Evolutionary conservation across 2,888 invertebrate species (phyloP).

Genomic region (Troides helena): DNA sequence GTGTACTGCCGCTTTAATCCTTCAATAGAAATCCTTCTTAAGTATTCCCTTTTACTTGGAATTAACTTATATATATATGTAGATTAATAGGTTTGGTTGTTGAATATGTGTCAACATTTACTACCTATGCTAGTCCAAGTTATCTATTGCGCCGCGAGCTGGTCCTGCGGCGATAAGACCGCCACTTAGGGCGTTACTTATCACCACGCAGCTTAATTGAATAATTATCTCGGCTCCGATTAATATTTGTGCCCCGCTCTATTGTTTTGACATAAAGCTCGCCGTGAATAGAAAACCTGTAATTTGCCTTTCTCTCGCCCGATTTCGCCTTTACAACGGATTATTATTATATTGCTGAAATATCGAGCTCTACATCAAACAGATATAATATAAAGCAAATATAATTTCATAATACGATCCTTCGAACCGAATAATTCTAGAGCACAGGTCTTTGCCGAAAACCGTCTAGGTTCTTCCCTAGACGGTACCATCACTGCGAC

Average conservation of each 20-base stretch:
- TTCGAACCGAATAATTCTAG: not conserved
- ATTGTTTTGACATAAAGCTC: conserved; percentile 12
- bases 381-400: not conserved
- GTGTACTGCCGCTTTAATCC: no score
- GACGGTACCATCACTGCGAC: no score
- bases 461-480: no score
- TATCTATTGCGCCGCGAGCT: conserved; percentile 18
- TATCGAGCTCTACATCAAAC: not conserved
- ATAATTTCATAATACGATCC: not conserved
- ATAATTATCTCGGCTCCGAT: conserved; percentile 18
- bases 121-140: conserved; percentile 7
- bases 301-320: conserved; percentile 4
- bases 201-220: conserved; percentile 15
- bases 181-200: conserved; percentile 18
- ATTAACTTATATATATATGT: not conserved
- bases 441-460: not conserved
- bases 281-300: not conserved
- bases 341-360: conserved; percentile 26
- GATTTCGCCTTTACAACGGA: not conserved
- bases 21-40: no score
- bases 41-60: not conserved
- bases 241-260: conserved; percentile 13
- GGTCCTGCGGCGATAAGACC: conserved; percentile 10
- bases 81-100: not conserved
- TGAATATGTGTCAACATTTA: not conserved